Evolutionary conservation across 2,113 vertebrate genomes (phyloP), one percentile per base, ranked within the genome.

Genomic region (Nesoenas mayeri): DNA sequence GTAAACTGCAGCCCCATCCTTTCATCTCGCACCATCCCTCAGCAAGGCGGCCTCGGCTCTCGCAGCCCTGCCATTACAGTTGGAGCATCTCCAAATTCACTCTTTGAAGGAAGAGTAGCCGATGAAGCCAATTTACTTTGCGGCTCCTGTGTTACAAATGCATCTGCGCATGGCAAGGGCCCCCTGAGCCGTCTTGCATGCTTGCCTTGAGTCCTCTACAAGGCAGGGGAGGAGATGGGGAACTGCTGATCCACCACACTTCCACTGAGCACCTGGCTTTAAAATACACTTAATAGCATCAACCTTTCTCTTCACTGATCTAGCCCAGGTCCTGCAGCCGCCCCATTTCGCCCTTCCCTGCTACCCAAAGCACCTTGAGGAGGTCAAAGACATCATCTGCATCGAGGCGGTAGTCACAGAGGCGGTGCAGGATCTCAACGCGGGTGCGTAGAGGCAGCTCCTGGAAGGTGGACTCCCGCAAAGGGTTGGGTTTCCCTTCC

Each of bases 341-440:
- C 38, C 10, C 11, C 3, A 4, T 60, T 32, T 56, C 31, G 38
- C 24, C 42, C 17, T 19, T 79, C 32, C 40, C 79, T 36, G n/a
- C 38, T 50, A 24, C 87, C 70, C 91, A 94, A 96, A 79, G 62
- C 97, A 99, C 99, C 99, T 99, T 99, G 61, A 99, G 99, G 74
- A 99, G 98, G 93, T 99, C 99, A 7, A 99, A 99, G 95, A 99
- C 99, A 48, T 99, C 99, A 3, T 99, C 99, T 10, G 99, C 99
- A 17, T 99, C 99, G 9, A 99, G 98, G 13, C 99, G 98, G 91
- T 99, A 99, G 91, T 99, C 99, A 5, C 99, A 99, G 75, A 99
- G 99, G 31, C 99, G 98, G 95, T 99, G 99, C 51, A 99, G 97
- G 75, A 99, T 98, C 72, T 99, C 98, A 77, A 99, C 99, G 14